A percentile compares a stretch with the other conserved stretches of the same genome.
Evolutionary conservation across 2,888 invertebrate genomes (phyloP).

Genomic region (Sinelater perroti): DNA sequence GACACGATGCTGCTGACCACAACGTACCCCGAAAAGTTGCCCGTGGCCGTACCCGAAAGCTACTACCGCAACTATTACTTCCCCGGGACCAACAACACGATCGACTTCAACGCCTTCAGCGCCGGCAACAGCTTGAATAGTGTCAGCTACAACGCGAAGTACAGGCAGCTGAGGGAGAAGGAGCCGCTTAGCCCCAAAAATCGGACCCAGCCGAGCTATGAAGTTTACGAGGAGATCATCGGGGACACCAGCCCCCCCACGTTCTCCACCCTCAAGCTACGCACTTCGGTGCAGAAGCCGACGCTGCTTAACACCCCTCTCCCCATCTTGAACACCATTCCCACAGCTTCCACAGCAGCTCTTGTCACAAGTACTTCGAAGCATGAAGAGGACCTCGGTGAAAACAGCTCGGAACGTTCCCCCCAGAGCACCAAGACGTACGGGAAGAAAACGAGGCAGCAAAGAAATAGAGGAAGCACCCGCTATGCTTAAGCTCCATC

Average conservation of each 20-base stretch:
- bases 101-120: background rate
- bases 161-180: conserved; percentile 1
- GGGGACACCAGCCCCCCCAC: conserved; percentile 5
- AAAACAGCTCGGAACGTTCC: too few species aligned
- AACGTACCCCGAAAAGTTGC: conserved; percentile 2
- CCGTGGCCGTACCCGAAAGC: background rate
- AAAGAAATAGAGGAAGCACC: too few species aligned
- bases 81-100: background rate
- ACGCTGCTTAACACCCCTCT: too few species aligned
- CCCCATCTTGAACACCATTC: too few species aligned
- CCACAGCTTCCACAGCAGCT: too few species aligned
- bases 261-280: too few species aligned
- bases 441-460: too few species aligned
- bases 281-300: too few species aligned
- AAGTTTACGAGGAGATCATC: conserved; percentile 14
- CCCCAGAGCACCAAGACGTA: too few species aligned
- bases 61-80: background rate
- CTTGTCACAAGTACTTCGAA: too few species aligned
- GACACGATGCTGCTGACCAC: background rate
- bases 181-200: background rate
- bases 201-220: conserved; percentile 1
- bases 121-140: background rate
- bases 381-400: too few species aligned
- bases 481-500: too few species aligned
- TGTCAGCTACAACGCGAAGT: background rate